Evolutionary conservation across 2,797 vertebrate species (phyloP).

Genomic region (Acanthurus tractus): DNA sequence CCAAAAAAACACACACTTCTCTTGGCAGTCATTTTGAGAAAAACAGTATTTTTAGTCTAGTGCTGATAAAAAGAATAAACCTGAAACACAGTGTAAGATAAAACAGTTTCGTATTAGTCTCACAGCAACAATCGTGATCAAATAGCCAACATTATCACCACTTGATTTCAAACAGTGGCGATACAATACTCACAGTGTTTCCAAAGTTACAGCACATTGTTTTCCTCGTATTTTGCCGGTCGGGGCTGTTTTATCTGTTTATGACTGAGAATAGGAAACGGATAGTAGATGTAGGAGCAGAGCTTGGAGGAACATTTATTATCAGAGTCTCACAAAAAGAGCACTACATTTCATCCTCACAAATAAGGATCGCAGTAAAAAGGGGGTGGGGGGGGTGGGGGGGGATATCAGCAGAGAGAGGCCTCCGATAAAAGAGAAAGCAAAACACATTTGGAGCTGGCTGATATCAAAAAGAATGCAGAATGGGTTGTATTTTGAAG

Average conservation of each 20-base stretch:
- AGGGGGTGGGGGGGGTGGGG: background rate
- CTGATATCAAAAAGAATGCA: constrained; percentile 65
- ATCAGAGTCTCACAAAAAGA: constrained; percentile 48
- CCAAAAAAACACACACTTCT: background rate
- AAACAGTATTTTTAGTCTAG: background rate
- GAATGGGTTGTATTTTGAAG: constrained; percentile 56
- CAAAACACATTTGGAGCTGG: constrained; percentile 50
- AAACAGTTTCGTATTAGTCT: background rate
- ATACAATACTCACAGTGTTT: background rate
- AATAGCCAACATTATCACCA: background rate
- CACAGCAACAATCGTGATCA: background rate
- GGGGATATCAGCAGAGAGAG: constrained; percentile 30
- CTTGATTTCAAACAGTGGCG: background rate
- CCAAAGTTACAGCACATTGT: background rate
- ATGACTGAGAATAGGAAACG: constrained; percentile 33
- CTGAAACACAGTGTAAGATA: background rate
- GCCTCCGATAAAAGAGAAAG: constrained; percentile 55
- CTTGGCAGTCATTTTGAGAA: background rate
- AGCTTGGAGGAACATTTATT: constrained; percentile 49
- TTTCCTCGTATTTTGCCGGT: constrained; percentile 13
- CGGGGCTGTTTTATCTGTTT: constrained; percentile 46
- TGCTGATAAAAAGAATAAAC: background rate
- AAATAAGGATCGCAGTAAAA: constrained; percentile 46
- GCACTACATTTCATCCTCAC: constrained; percentile 45
- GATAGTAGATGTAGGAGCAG: constrained; percentile 46